Conservation (phyloP, 2,113 vertebrate genomes). For the Odobenus rosmarus region DNA sequence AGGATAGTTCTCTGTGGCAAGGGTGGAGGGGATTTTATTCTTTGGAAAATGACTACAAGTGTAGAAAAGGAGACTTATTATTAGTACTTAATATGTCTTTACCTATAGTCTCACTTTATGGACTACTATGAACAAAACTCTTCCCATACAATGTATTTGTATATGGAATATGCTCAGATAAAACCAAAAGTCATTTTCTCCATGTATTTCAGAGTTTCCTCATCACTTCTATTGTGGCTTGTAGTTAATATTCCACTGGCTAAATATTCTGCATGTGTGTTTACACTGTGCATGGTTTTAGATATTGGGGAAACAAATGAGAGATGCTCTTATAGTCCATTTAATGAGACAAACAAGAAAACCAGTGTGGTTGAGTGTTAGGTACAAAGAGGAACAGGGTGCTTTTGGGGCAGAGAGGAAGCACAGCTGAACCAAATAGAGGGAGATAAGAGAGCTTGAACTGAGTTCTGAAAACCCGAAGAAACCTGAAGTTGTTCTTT, state of each 20-base stretch:
- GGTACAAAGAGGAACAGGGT: not conserved
- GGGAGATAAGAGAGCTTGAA: not conserved
- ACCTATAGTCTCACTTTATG: not conserved
- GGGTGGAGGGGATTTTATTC: not conserved
- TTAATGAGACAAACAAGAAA: not conserved
- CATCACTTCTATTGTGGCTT: not conserved
- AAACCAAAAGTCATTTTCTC: not conserved
- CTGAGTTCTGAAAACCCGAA: not conserved
- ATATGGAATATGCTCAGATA: not conserved
- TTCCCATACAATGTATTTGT: not conserved
- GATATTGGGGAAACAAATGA: not conserved
- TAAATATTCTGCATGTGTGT: not conserved
- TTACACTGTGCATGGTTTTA: not conserved
- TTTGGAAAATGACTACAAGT: not conserved
- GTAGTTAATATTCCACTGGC: not conserved
- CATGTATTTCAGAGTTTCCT: not conserved
- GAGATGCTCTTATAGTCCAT: not conserved
- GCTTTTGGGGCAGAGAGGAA: not conserved
- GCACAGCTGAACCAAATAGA: not conserved
- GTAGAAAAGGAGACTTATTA: constrained; percentile 11
- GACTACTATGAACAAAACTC: not conserved
- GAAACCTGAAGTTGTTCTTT: not conserved
- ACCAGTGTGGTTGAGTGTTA: not conserved
- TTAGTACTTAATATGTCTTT: not conserved
- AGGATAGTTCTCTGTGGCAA: not conserved